A percentile compares a stretch with the other conserved stretches of the same genome.
Evolutionary conservation across 37 sponge, comb jelly and placozoan genomes (phyloP).

Genomic region (Chondrilla cf. caribensis): DNA sequence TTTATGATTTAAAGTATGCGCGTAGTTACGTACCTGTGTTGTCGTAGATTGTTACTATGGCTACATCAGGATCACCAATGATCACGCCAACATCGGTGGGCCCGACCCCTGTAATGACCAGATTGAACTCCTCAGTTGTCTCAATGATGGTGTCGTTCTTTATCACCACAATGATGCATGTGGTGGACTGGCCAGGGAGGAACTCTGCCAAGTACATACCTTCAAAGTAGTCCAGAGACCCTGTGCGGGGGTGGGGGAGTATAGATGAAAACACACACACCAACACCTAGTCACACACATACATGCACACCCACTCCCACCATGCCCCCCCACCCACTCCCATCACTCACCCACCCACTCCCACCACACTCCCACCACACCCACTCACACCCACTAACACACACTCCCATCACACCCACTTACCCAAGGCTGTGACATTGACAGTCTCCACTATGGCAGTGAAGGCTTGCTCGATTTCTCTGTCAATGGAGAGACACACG

Average conservation of each 20-base stretch:
- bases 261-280: not conserved
- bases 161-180: not conserved
- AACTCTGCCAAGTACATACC: constrained; percentile 11
- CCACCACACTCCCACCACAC: no score
- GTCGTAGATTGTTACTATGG: not conserved
- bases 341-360: not conserved
- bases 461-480: not conserved
- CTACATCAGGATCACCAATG: constrained; percentile 1
- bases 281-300: not conserved
- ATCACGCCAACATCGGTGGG: not conserved
- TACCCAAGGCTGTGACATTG: not conserved
- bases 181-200: not conserved
- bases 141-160: not conserved
- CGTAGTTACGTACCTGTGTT: not conserved
- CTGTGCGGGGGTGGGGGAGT: not conserved
- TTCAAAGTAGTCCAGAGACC: not conserved
- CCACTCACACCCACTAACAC: not conserved
- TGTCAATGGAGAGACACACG: not conserved
- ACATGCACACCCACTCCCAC: not conserved
- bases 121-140: not conserved
- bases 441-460: not conserved
- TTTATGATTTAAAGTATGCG: no score
- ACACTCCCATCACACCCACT: not conserved
- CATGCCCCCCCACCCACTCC: not conserved
- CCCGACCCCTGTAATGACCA: not conserved